phyloP scores from a whole-genome alignment of 2,113 vertebrate species.

The Brachionichthys hirsutus region DNA sequence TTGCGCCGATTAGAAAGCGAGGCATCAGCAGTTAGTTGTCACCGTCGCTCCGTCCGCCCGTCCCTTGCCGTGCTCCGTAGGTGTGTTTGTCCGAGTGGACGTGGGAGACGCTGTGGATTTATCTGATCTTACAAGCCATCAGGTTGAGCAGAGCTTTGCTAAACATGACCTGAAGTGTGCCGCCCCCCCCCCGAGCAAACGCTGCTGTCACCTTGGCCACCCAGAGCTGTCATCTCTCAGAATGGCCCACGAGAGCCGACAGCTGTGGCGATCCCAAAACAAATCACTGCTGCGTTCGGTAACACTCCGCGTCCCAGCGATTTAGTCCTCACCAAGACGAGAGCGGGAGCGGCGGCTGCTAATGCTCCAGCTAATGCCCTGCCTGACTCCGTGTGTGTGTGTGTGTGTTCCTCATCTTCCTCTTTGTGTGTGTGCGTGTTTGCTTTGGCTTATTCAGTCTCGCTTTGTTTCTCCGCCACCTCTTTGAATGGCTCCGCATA shows the following conservation, averaged over 20 bases:
- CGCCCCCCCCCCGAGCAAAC: constrained; percentile 77
- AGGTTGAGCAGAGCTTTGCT: constrained; percentile 79
- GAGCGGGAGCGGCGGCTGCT: constrained; percentile 57
- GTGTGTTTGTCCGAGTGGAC: constrained; percentile 73
- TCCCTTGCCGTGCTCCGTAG: constrained; percentile 56
- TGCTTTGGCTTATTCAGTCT: constrained; percentile 13
- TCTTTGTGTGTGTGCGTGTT: constrained; percentile 16
- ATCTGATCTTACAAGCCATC: constrained; percentile 84
- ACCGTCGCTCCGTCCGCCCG: constrained; percentile 41
- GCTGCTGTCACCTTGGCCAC: constrained; percentile 77
- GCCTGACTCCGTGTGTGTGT: constrained; percentile 20
- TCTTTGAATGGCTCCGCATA: constrained; percentile 31
- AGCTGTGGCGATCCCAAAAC: constrained; percentile 78
- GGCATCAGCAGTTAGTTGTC: constrained; percentile 52
- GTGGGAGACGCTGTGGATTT: constrained; percentile 74
- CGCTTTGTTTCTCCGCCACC: constrained; percentile 39
- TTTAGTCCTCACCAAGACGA: constrained; percentile 67
- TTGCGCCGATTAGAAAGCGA: constrained; percentile 38
- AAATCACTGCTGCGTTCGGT: constrained; percentile 75
- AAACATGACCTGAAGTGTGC: constrained; percentile 84
- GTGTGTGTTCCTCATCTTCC: constrained; percentile 17
- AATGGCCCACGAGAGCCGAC: constrained; percentile 72
- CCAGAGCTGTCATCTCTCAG: constrained; percentile 69
- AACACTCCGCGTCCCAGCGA: constrained; percentile 73
- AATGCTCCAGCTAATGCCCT: constrained; percentile 68